A percentile compares a stretch with the other conserved stretches of the same genome.
These are phyloP conservation scores for Deilephila porcellus DNA, from an alignment of 2,888 invertebrate genomes.

Conservation along the genomic window DNA sequence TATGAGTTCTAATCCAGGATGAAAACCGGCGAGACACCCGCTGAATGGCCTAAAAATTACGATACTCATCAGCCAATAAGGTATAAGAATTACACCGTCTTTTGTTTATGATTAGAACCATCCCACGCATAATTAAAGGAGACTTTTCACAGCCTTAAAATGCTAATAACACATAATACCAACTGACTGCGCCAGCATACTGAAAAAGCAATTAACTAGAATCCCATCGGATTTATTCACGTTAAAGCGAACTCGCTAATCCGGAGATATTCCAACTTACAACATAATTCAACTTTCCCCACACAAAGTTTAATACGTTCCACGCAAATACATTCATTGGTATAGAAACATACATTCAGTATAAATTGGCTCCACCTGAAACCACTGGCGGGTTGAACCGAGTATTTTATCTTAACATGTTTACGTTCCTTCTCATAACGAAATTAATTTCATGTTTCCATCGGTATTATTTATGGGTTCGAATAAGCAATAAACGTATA, in stretches of 20 bases:
- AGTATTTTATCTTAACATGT: slow-evolving; percentile 61
- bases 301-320: slow-evolving; percentile 11
- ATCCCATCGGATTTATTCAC: background rate
- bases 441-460: slow-evolving; percentile 82
- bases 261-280: background rate
- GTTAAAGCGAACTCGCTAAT: background rate
- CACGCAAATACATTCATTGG: slow-evolving; percentile 34
- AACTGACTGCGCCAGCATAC: no score
- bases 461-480: slow-evolving; percentile 80
- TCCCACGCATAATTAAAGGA: no score
- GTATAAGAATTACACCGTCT: no score
- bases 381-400: slow-evolving; percentile 51
- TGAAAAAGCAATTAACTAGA: background rate
- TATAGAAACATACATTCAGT: slow-evolving; percentile 47
- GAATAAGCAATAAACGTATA: slow-evolving; percentile 82
- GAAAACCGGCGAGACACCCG: no score
- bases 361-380: slow-evolving; percentile 52
- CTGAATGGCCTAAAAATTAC: no score
- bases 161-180: no score
- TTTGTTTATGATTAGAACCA: no score
- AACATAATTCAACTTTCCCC: slow-evolving; percentile 34
- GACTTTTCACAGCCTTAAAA: no score
- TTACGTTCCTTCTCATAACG: slow-evolving; percentile 71
- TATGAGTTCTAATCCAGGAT: no score
- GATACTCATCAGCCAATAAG: no score